Evolutionary conservation across 2,888 invertebrate genomes (phyloP).

Genomic region (Willowsia nigromaculata): DNA sequence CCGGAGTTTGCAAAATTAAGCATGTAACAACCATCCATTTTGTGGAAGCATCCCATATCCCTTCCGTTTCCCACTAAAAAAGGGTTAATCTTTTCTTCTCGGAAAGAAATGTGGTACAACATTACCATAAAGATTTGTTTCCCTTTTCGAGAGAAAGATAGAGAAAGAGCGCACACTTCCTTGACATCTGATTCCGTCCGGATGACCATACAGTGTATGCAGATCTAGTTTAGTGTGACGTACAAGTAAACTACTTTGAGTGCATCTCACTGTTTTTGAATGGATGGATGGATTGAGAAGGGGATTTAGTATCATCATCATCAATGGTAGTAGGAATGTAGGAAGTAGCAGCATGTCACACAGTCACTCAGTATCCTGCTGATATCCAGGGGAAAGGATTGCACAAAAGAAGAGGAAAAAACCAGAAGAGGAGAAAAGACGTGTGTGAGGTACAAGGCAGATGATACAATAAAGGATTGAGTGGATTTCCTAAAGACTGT

Average conservation of each 20-base stretch:
- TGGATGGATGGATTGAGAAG: background rate
- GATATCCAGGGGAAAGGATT: background rate
- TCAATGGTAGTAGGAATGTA: background rate
- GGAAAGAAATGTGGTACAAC: background rate
- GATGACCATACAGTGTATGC: background rate
- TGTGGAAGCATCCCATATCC: background rate
- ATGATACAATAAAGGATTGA: slow-evolving; percentile 61
- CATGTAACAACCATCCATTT: no score
- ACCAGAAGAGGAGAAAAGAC: background rate
- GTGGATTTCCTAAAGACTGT: slow-evolving; percentile 49
- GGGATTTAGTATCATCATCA: background rate
- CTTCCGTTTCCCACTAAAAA: background rate
- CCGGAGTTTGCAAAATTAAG: no score
- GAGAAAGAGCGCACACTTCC: background rate
- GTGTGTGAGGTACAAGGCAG: slow-evolving; percentile 45
- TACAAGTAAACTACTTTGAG: background rate
- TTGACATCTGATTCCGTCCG: background rate
- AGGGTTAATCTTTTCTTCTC: no score
- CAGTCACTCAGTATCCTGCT: slow-evolving; percentile 27
- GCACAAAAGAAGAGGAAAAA: background rate
- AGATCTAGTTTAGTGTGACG: background rate
- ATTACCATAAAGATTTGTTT: background rate
- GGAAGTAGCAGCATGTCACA: slow-evolving; percentile 16
- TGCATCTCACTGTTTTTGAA: background rate
- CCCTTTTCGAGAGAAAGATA: background rate